These are phyloP conservation scores for Trileptium ribeirensis DNA, from an alignment of 2,888 invertebrate species.

Conservation along the genomic window DNA sequence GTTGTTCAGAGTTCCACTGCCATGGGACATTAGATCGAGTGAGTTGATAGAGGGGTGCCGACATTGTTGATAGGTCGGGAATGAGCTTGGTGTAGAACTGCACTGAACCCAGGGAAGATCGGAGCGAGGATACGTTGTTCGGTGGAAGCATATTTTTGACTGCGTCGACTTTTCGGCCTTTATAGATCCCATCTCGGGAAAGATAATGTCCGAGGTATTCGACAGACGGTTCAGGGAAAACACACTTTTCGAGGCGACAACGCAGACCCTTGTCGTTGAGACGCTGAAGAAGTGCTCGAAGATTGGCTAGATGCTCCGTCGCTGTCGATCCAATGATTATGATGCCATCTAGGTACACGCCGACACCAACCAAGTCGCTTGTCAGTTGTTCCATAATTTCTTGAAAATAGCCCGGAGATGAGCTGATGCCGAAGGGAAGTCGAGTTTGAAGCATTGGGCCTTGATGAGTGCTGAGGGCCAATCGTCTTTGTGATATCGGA, in stretches of 20 bases:
- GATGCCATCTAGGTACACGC: conserved; percentile 25
- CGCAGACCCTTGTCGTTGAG: conserved; percentile 15
- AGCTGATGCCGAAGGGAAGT: conserved; percentile 23
- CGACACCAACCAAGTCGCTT: conserved; percentile 20
- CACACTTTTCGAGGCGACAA: conserved; percentile 25
- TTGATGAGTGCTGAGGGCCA: conserved; percentile 24
- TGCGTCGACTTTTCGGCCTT: conserved; percentile 25
- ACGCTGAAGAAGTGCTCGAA: background rate
- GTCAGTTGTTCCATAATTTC: conserved; percentile 28
- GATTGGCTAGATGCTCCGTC: background rate
- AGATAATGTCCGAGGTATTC: conserved; percentile 16
- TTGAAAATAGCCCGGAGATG: conserved; percentile 26
- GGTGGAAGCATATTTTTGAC: conserved; percentile 23
- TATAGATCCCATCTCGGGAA: conserved; percentile 19
- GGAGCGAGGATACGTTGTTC: background rate
- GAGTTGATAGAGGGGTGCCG: background rate
- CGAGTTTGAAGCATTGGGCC: conserved; percentile 24
- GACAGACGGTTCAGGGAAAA: background rate
- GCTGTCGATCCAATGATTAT: background rate
- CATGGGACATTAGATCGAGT: background rate
- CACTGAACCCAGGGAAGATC: background rate
- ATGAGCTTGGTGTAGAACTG: background rate
- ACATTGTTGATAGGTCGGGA: background rate
- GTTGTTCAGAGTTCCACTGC: background rate
- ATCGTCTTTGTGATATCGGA: background rate